phyloP scores from a whole-genome alignment of 2,888 invertebrate genomes.

The Noctuana brunneofusca region DNA sequence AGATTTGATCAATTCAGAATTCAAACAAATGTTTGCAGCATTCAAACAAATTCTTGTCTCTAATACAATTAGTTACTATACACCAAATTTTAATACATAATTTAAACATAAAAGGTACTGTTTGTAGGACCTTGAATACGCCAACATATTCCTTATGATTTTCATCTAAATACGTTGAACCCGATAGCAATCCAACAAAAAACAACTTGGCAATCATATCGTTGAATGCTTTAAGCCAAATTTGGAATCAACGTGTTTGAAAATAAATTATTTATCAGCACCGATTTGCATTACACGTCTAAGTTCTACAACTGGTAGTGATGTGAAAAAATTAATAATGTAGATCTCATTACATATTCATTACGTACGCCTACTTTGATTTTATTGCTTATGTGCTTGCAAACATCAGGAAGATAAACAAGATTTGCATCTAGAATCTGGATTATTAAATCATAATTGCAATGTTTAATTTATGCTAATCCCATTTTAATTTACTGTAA shows the following conservation, averaged over 20 bases:
- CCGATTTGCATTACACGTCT: conserved; percentile 26
- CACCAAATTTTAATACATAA: background rate
- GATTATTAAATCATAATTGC: conserved; percentile 12
- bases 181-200: conserved; percentile 27
- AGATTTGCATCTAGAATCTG: conserved; percentile 14
- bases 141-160: conserved; percentile 14
- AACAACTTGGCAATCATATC: conserved; percentile 34
- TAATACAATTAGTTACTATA: background rate
- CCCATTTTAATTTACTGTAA: conserved; percentile 6
- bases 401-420: conserved; percentile 29
- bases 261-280: conserved; percentile 38
- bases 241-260: conserved; percentile 36
- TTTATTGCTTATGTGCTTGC: conserved; percentile 17
- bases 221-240: conserved; percentile 37
- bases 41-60: no score
- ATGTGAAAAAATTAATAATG: conserved; percentile 31
- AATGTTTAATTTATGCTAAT: conserved; percentile 17
- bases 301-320: conserved; percentile 25
- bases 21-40: no score
- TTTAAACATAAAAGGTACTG: background rate
- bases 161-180: conserved; percentile 20
- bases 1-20: no score
- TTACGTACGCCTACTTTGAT: conserved; percentile 27
- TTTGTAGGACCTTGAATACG: background rate
- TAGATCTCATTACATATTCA: conserved; percentile 31